Percentiles rank a stretch among this genome's conserved stretches.
Evolutionary conservation across 64 coral and sea anemone species (phyloP).

Genomic region (Exaiptasia diaphana): DNA sequence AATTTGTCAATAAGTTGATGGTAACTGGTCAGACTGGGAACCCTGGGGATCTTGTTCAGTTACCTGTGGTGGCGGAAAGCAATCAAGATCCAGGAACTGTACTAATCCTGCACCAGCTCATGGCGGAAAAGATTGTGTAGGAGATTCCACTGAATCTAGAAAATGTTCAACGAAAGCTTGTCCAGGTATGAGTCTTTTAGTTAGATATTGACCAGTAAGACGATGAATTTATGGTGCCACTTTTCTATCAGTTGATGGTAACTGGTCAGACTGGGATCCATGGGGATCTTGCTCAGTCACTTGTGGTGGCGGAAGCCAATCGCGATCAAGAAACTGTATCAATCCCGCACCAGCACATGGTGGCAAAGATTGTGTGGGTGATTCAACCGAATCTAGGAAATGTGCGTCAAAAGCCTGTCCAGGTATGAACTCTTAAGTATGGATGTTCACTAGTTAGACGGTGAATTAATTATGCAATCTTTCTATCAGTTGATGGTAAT

Average conservation of each 20-base stretch:
- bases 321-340: conserved; percentile 4
- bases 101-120: conserved; percentile 17
- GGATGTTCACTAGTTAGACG: neutral
- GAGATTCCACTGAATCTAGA: neutral
- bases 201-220: neutral
- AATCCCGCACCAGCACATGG: conserved; percentile 15
- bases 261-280: neutral
- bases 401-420: conserved; percentile 14
- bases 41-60: conserved; percentile 26
- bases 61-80: conserved; percentile 24
- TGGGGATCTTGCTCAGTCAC: neutral
- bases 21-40: neutral
- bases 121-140: conserved; percentile 16
- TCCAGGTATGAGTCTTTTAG: neutral
- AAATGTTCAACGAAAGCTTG: conserved; percentile 9
- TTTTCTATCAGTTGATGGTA: conserved; percentile 1
- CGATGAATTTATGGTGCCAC: neutral
- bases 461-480: neutral
- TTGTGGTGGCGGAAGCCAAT: conserved; percentile 34
- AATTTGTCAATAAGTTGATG: neutral
- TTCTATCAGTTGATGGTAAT: too few species aligned
- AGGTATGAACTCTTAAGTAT: conserved; percentile 4
- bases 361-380: neutral
- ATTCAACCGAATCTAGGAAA: neutral
- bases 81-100: conserved; percentile 9